Evolutionary conservation across 2,888 invertebrate species (phyloP), one percentile per base, ranked within the genome.

Genomic region (Diarsia mendica): DNA sequence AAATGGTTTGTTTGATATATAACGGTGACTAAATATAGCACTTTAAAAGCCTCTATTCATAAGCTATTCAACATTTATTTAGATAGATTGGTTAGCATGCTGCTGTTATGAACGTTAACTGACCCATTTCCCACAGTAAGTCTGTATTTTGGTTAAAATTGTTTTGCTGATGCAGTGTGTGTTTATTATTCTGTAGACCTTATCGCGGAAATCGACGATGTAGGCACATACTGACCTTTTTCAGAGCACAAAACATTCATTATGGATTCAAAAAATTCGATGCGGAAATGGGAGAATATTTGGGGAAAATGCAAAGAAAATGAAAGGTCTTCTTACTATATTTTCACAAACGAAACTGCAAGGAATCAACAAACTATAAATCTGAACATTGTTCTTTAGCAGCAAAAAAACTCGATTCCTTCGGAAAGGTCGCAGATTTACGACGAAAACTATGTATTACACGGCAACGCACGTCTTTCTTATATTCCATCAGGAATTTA

Each of bases 401-500:
- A 82, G 70, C 80, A 83, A 87, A 87, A 86, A 82, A 86, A 79
- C 66, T 61, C 55, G n/a, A 60, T 66, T 69, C 68, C 44, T 74
- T 65, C 53, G 10, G 49, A 71, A 87, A 82, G 84, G 83, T 86
- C 79, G 48, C 66, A 88, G 87, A 89, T 91, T 91, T 90, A 90
- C 83, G 87, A 87, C 74, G 60, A 80, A 83, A 88, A 89, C 88
- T 89, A 90, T 90, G 88, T 88, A 85, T 88, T 84, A 87, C 87
- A 87, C 80, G 86, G 86, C 87, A 88, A 89, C 81, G 73, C 79
- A 79, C 74, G 67, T 76, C 72, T 82, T 85, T 90, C 89, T 90
- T 89, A 91, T 91, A 91, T 94, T 91, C 92, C 91, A 94, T 95
- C 94, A 93, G 83, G 90, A 91, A 93, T 95, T 95, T 95, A 96